Evolutionary conservation across 2,113 vertebrate species (phyloP).

Genomic region (Carollia perspicillata): DNA sequence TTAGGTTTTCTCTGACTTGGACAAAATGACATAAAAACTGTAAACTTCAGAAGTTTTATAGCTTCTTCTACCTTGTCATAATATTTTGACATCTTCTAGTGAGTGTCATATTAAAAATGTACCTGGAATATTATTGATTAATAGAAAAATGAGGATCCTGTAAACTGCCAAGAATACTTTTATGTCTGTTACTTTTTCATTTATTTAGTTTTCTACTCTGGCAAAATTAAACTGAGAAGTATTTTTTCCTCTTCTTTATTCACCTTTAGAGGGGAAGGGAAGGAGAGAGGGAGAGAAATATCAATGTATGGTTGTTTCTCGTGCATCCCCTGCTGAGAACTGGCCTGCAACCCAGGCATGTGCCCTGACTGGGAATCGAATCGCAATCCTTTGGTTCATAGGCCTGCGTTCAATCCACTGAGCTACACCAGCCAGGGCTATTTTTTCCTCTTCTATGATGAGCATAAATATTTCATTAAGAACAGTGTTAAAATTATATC

Average conservation of each 20-base stretch:
- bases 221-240: neutral
- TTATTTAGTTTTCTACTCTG: conserved; percentile 40
- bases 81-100: conserved; percentile 67
- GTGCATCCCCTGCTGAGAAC: too few relatives aligned
- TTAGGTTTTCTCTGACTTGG: conserved; percentile 51
- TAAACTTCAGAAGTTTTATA: conserved; percentile 52
- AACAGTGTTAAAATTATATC: neutral
- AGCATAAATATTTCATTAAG: neutral
- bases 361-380: too few relatives aligned
- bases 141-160: conserved; percentile 35
- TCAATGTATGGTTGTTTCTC: too few relatives aligned
- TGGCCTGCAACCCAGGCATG: too few relatives aligned
- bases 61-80: conserved; percentile 58
- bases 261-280: too few relatives aligned
- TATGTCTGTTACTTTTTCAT: conserved; percentile 14
- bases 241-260: conserved; percentile 13
- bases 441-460: neutral
- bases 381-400: too few relatives aligned
- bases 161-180: neutral
- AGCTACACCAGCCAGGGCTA: too few relatives aligned
- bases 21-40: conserved; percentile 53
- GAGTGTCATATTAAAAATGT: conserved; percentile 14
- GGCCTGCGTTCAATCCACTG: too few relatives aligned
- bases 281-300: too few relatives aligned
- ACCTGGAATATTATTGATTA: conserved; percentile 40